phyloP scores from a whole-genome alignment of 2,113 vertebrate species.

The Eptatretus burgeri region DNA sequence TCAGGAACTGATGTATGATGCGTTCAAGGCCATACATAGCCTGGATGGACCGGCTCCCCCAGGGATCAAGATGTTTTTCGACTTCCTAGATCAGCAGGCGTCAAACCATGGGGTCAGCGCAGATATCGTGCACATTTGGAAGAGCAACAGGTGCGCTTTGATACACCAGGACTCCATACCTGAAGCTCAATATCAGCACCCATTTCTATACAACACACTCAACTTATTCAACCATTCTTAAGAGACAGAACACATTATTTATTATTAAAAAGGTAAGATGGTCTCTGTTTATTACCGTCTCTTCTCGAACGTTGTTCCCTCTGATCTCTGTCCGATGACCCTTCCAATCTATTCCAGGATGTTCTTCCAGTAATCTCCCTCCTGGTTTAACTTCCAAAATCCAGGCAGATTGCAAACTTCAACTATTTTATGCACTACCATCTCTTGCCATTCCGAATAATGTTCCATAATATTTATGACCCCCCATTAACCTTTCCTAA shows the following conservation, averaged over 20 bases:
- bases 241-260: neutral
- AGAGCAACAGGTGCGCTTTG: neutral
- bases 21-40: constrained; percentile 83
- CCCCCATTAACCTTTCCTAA: too few relatives aligned
- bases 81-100: constrained; percentile 2
- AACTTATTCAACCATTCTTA: neutral
- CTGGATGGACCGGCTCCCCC: constrained; percentile 16
- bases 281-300: neutral
- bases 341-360: neutral
- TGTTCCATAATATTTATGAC: too few relatives aligned
- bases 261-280: neutral
- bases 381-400: too few relatives aligned
- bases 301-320: neutral
- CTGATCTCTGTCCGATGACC: neutral
- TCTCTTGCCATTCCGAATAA: too few relatives aligned
- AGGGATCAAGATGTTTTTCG: neutral
- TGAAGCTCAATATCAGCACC: neutral
- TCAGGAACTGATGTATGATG: constrained; percentile 85
- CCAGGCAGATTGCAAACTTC: too few relatives aligned
- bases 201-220: neutral
- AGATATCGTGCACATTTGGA: constrained; percentile 2
- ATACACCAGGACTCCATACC: neutral
- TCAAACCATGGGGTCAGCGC: neutral
- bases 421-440: too few relatives aligned
- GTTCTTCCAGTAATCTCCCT: too few relatives aligned